Evolutionary conservation across 2,797 vertebrate species (phyloP).

Genomic region (Aldrovandia affinis): DNA sequence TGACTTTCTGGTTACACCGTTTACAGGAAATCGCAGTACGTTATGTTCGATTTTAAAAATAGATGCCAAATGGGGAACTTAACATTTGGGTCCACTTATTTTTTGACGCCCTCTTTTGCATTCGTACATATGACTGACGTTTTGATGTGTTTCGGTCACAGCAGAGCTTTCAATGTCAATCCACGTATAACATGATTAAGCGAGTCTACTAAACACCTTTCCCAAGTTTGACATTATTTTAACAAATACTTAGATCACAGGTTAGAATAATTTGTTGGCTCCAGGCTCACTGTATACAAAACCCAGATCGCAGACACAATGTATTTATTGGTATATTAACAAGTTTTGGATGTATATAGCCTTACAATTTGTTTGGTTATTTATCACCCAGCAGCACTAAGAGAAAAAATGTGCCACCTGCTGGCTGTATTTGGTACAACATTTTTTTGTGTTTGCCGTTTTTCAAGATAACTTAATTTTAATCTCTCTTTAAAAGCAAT

Average conservation of each 20-base stretch:
- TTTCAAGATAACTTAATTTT: not conserved
- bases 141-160: too few species aligned
- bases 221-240: not conserved
- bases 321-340: not conserved
- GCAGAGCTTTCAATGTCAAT: not conserved
- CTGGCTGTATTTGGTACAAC: not conserved
- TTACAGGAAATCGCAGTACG: constrained; percentile 52
- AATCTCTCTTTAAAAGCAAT: not conserved
- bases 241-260: not conserved
- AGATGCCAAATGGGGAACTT: constrained; percentile 62
- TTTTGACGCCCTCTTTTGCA: too few species aligned
- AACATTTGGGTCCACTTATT: too few species aligned
- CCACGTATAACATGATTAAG: not conserved
- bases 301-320: not conserved
- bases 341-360: not conserved
- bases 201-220: not conserved
- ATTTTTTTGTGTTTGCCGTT: not conserved
- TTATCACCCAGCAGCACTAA: not conserved
- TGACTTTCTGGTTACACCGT: not conserved
- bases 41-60: constrained; percentile 58
- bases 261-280: not conserved
- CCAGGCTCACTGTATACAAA: not conserved
- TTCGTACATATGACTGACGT: too few species aligned
- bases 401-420: not conserved
- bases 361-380: not conserved